phyloP scores from a whole-genome alignment of 2,888 invertebrate species.

The Ennomos fuscantarius region DNA sequence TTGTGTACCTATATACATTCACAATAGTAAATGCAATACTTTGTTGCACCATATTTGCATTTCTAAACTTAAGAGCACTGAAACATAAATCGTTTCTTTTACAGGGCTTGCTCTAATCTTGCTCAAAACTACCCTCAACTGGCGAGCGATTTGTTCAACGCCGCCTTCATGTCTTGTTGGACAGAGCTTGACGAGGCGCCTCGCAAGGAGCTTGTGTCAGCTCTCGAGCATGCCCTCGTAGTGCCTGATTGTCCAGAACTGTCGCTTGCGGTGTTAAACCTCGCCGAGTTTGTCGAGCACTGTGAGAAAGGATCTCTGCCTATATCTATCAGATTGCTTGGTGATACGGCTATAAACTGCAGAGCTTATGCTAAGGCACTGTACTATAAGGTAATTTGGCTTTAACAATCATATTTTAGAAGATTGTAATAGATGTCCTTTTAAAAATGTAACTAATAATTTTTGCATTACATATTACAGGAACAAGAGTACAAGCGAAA shows the following conservation, averaged over 20 bases:
- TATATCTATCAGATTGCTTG: conserved; percentile 93
- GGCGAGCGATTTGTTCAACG: conserved; percentile 97
- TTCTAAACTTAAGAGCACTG: background rate
- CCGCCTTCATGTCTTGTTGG: conserved; percentile 99
- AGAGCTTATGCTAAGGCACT: conserved; percentile 89
- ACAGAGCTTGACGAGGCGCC: conserved; percentile 94
- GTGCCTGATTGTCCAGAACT: conserved; percentile 97
- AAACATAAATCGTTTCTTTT: conserved; percentile 23
- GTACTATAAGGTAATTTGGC: conserved; percentile 82
- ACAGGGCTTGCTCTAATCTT: conserved; percentile 94
- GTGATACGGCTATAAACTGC: conserved; percentile 97
- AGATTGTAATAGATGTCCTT: background rate
- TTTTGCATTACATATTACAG: conserved; percentile 46
- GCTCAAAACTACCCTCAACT: conserved; percentile 97
- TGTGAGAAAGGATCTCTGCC: conserved; percentile 98
- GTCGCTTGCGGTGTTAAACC: conserved; percentile 96
- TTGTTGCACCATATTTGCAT: background rate
- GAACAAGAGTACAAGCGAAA: conserved; percentile 95
- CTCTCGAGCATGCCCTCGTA: conserved; percentile 93
- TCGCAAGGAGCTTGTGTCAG: conserved; percentile 93
- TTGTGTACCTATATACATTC: too few species aligned
- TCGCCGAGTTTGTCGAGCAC: conserved; percentile 99
- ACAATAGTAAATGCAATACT: too few species aligned
- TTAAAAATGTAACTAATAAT: background rate
- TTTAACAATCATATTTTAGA: background rate